A percentile compares a stretch with the other conserved stretches of the same genome.
phyloP scores from a whole-genome alignment of 2,113 vertebrate species.

The Chionis minor region DNA sequence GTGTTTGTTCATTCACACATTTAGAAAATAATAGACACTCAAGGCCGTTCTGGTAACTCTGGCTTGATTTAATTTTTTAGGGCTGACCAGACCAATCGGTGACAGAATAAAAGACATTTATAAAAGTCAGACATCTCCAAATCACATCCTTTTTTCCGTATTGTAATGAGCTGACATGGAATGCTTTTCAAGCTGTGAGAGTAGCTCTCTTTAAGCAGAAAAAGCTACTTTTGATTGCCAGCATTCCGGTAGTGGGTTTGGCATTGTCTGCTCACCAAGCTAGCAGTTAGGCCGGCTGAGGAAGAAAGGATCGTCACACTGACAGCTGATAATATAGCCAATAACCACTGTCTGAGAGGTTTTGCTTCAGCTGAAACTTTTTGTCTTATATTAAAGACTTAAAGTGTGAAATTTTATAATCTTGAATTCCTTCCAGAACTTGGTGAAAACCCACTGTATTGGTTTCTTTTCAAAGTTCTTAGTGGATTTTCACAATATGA shows the following conservation, averaged over 20 bases:
- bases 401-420: background rate
- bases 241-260: background rate
- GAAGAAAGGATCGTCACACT: background rate
- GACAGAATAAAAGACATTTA: background rate
- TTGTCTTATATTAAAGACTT: background rate
- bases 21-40: background rate
- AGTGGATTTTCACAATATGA: background rate
- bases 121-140: background rate
- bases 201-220: background rate
- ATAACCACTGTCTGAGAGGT: background rate
- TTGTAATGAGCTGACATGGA: background rate
- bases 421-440: background rate
- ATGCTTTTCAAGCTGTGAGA: background rate
- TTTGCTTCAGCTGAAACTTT: background rate
- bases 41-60: background rate
- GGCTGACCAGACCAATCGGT: background rate
- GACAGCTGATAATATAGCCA: background rate
- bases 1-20: background rate
- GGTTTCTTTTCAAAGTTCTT: background rate
- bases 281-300: background rate
- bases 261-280: background rate
- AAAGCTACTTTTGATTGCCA: background rate
- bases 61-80: background rate
- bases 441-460: background rate
- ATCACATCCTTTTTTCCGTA: background rate